Evolutionary conservation across 2,888 invertebrate species (phyloP), one percentile per base, ranked within the genome.

Genomic region (Sarcophaga subvicina): DNA sequence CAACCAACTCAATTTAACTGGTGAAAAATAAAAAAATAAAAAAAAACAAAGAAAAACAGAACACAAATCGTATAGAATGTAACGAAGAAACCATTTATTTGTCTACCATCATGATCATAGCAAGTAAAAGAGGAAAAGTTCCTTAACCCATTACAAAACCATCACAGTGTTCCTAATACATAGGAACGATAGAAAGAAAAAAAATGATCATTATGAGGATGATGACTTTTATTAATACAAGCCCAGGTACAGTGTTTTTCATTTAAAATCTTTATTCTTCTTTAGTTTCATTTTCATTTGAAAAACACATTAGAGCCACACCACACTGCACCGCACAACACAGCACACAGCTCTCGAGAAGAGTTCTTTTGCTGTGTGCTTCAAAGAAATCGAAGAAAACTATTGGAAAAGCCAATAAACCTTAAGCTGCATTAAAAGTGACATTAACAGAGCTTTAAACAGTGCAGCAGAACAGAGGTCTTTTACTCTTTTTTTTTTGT

Each of bases 201-300:
- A 59, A 60, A n/a, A 67, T 8, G 12, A 79, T 79, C 27, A 80
- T 80, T 49, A 81, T 76, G 82, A 79, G 75, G 80, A 82, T 79
- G 75, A 62, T 79, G 78, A 76, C 80, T 80, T 70, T 71, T 77
- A 60, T 47, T 62, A 22, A 69, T 37, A 54, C 59, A 20, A 17
- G 22, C 63, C 27, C 71, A 84, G 88, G 88, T 85, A 85, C 88
- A 87, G 88, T 88, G 85, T 88, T 85, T 88, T 76, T 67, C 49
- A 59, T 25, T 80, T 45, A 17, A 69, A 70, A 78, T 85, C 81
- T 82, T 76, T 76, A 45, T 80, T 85, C 76, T 67, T 88, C 85
- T 85, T 86, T 86, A 89, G 87, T 89, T 89, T 89, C 89, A 89
- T 89, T 89, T 89, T 89, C 89, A 86, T 89, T 89, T 89, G 89